Base-by-base conservation (phyloP, 1,140 invertebrate species). In the Drosophila erecta region DNA sequence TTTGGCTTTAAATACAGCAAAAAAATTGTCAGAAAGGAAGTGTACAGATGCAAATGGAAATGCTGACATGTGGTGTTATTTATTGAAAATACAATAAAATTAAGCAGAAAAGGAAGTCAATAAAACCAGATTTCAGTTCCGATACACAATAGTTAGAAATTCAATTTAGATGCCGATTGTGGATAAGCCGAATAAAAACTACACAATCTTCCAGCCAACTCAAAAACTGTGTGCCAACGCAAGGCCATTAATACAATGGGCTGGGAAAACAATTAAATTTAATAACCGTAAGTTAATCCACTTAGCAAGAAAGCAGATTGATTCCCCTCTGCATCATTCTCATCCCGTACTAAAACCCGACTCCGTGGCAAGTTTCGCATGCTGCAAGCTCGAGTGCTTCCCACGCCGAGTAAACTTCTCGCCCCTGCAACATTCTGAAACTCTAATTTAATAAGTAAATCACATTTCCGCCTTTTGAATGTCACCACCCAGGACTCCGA, bases 371-470 rank as follows among this genome's bases (percentile, higher is more conserved):
- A 70, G 50, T 27, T 40, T 56, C n/a, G 17, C 33, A 27, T 10
- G 35, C 8, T 71, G 50, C 51, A 71, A 71, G 67, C 66, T 70
- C 66, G 37, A 70, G 61, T 66, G 72, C 59, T 56, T 49, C 49
- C 35, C 30, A 27, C 47, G 38, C 46, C 53, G 38, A 51, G 33
- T 22, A 55, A 37, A 53, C 49, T 57, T 35, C 30, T 51, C 59
- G 27, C n/a, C 30, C 30, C 43, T 12, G 56, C 20, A 22, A 41
- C 73, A 76, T 59, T 76, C 43, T 53, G 53, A 50, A 65, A 76
- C 61, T 76, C 74, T 85, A 85, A 85, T 85, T 86, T 72, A 85
- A 85, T 85, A 86, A 85, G 78, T 72, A 85, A 85, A 85, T 85
- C 81, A 76, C 83, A 87, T 85, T 85, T 85, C 83, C 81, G 74